A percentile compares a stretch with the other conserved stretches of the same genome.
phyloP scores from a whole-genome alignment of 2,797 vertebrate species.

The Tarsius wallacei region DNA sequence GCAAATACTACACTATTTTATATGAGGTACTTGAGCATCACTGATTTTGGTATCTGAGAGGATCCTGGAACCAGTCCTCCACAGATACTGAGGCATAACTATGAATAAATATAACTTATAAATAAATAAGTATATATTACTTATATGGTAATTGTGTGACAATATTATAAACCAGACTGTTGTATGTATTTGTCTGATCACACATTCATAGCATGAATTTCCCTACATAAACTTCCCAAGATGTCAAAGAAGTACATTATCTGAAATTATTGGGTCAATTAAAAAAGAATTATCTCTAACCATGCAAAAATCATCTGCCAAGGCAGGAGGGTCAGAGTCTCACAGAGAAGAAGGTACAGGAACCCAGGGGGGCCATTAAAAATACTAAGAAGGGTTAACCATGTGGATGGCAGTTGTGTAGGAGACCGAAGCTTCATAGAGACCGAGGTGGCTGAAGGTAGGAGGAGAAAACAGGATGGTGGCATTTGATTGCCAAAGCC shows the following conservation, averaged over 20 bases:
- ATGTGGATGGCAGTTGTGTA: not conserved
- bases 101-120: conserved; percentile 60
- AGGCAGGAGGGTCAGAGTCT: not conserved
- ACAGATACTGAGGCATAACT: not conserved
- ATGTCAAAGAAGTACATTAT: conserved; percentile 61
- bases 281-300: conserved; percentile 56
- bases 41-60: not conserved
- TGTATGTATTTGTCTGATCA: conserved; percentile 70
- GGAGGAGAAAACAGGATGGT: not conserved
- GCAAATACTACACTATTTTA: not conserved
- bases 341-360: not conserved
- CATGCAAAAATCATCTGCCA: conserved; percentile 48
- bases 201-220: conserved; percentile 65
- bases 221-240: conserved; percentile 64
- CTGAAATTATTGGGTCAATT: conserved; percentile 76
- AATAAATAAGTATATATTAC: conserved; percentile 56
- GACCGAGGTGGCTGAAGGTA: not conserved
- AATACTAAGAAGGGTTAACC: not conserved
- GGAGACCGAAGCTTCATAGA: not conserved
- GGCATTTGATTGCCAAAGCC: conserved; percentile 2
- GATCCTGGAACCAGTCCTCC: not conserved
- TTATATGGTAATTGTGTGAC: conserved; percentile 63
- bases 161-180: conserved; percentile 60
- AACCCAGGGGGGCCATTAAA: not conserved
- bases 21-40: not conserved